These are phyloP conservation scores for Philereme transversata DNA, from an alignment of 2,888 invertebrate species.

Conservation along the genomic window DNA sequence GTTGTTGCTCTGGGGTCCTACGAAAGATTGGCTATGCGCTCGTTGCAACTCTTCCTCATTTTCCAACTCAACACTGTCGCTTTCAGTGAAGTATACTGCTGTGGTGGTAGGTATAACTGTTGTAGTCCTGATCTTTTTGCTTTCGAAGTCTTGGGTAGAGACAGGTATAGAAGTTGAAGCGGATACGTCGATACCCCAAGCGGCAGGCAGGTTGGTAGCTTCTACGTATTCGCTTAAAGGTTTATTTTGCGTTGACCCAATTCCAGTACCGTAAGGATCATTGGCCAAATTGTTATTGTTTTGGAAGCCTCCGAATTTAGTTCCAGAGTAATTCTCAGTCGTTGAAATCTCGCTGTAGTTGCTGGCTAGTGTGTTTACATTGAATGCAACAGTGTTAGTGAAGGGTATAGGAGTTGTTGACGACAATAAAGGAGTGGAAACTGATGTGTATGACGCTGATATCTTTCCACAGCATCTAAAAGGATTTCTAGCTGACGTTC, in stretches of 20 bases:
- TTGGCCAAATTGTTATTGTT: slow-evolving; percentile 65
- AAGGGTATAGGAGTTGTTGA: slow-evolving; percentile 65
- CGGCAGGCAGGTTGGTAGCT: slow-evolving; percentile 73
- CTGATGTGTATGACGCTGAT: slow-evolving; percentile 75
- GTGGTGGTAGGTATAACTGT: slow-evolving; percentile 59
- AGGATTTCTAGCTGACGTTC: slow-evolving; percentile 62
- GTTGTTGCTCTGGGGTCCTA: slow-evolving; percentile 82
- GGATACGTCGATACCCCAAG: slow-evolving; percentile 71
- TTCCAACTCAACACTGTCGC: slow-evolving; percentile 74
- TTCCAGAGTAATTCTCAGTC: slow-evolving; percentile 60
- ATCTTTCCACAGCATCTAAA: slow-evolving; percentile 75
- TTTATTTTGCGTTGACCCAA: slow-evolving; percentile 70
- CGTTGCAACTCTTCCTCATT: slow-evolving; percentile 87
- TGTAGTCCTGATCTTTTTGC: slow-evolving; percentile 66
- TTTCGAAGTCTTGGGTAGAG: slow-evolving; percentile 66
- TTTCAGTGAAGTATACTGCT: slow-evolving; percentile 69
- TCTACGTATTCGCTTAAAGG: slow-evolving; percentile 75
- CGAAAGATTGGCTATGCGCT: slow-evolving; percentile 88
- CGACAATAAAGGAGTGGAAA: slow-evolving; percentile 54
- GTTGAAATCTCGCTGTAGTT: slow-evolving; percentile 56
- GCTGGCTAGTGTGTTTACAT: slow-evolving; percentile 54
- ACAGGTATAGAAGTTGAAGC: slow-evolving; percentile 59
- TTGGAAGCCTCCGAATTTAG: slow-evolving; percentile 71
- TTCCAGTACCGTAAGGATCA: slow-evolving; percentile 75
- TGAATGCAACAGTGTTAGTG: slow-evolving; percentile 71